phyloP scores from a whole-genome alignment of 1,140 invertebrate genomes.

The Hermetia illucens region DNA sequence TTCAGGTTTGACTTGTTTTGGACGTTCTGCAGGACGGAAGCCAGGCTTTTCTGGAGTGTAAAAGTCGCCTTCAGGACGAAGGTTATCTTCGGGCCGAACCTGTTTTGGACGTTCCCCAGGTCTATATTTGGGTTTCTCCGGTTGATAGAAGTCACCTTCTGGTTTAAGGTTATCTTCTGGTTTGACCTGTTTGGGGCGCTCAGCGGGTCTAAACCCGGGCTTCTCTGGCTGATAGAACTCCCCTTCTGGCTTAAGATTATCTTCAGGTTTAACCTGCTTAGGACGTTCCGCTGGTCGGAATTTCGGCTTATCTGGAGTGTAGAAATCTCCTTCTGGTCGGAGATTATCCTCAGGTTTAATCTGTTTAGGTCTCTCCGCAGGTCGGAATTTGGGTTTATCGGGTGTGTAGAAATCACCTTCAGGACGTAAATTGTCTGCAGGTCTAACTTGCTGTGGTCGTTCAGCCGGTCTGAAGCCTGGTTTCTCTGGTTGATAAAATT shows the following conservation, averaged over 20 bases:
- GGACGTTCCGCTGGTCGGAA: no score
- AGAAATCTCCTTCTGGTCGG: conserved; percentile 40
- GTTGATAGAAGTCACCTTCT: no score
- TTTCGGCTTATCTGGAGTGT: conserved; percentile 31
- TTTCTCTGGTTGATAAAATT: conserved; percentile 32
- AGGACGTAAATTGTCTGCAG: conserved; percentile 41
- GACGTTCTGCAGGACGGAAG: conserved; percentile 33
- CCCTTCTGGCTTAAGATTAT: no score
- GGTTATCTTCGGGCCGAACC: conserved; percentile 23
- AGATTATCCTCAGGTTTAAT: conserved; percentile 47
- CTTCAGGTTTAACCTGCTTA: no score
- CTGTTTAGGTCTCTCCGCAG: conserved; percentile 39
- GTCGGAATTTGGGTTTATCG: conserved; percentile 28
- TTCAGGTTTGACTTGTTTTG: conserved; percentile 17
- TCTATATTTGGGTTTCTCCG: conserved; percentile 25
- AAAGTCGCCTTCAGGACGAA: conserved; percentile 27
- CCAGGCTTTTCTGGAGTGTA: conserved; percentile 18
- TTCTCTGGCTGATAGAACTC: no score
- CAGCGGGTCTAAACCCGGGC: no score
- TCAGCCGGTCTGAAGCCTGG: conserved; percentile 36
- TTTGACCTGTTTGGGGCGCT: no score
- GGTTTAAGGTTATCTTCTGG: no score
- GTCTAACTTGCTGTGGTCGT: conserved; percentile 35
- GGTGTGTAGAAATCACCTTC: conserved; percentile 42
- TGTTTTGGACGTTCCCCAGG: conserved; percentile 34